phyloP scores from a whole-genome alignment of 2,888 invertebrate species.

The Drosophila imparisetae region DNA sequence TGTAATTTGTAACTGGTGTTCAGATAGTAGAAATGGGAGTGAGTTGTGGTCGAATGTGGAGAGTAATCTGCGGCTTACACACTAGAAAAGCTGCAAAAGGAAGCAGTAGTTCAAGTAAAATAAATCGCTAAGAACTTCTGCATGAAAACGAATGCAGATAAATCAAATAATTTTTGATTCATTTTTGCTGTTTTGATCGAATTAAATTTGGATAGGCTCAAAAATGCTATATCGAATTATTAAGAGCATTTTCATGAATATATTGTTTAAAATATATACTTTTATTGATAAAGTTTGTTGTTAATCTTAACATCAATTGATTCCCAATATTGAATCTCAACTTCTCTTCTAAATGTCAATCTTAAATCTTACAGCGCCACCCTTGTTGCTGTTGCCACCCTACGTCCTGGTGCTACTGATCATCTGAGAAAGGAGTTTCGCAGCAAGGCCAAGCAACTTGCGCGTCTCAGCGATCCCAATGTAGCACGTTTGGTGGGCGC shows the following conservation, averaged over 20 bases:
- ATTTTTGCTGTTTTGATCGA: not conserved
- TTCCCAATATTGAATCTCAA: not conserved
- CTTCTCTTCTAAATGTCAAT: not conserved
- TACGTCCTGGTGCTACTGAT: conserved; percentile 87
- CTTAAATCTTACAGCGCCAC: conserved; percentile 80
- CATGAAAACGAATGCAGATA: not conserved
- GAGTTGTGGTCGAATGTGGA: conserved; percentile 8
- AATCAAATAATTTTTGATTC: not conserved
- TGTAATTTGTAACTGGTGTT: conserved; percentile 27
- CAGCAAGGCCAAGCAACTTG: conserved; percentile 89
- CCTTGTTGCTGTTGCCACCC: conserved; percentile 90
- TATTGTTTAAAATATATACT: not conserved
- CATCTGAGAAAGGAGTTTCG: conserved; percentile 89
- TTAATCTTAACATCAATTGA: not conserved
- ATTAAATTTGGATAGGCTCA: not conserved
- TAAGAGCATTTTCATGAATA: not conserved
- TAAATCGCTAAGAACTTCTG: not conserved
- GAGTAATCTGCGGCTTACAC: conserved; percentile 23
- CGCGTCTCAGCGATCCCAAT: conserved; percentile 89
- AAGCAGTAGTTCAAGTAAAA: not conserved
- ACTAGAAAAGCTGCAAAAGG: not conserved
- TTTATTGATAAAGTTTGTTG: not conserved
- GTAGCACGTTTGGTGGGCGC: conserved; percentile 90
- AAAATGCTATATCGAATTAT: not conserved
- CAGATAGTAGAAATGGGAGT: not conserved